Conservation (phyloP, 1,140 invertebrate species). For the Mylabris phalerata region DNA sequence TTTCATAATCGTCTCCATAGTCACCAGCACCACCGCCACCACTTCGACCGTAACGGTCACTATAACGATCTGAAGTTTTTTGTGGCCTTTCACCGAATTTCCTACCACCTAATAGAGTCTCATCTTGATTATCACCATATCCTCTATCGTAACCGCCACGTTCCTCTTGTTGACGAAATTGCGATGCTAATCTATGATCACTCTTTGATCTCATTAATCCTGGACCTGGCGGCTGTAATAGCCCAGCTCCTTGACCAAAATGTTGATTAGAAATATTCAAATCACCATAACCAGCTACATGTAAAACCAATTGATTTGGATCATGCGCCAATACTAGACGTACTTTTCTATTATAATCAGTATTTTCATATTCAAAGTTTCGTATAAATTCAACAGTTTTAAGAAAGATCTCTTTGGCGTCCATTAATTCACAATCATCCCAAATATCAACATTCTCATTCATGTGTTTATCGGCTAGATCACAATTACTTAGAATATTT, state of each 20-base stretch:
- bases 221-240: conserved; percentile 48
- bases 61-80: conserved; percentile 42
- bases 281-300: conserved; percentile 80
- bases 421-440: conserved; percentile 84
- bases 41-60: conserved; percentile 41
- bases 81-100: conserved; percentile 63
- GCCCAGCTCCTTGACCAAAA: conserved; percentile 42
- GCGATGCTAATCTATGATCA: conserved; percentile 83
- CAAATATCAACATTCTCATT: conserved; percentile 76
- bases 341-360: conserved; percentile 78
- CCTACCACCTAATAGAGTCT: conserved; percentile 59
- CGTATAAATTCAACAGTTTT: conserved; percentile 90
- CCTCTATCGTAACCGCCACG: conserved; percentile 43
- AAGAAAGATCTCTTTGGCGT: conserved; percentile 90
- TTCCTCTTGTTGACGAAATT: conserved; percentile 82
- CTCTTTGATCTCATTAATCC: conserved; percentile 89
- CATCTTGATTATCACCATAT: conserved; percentile 43
- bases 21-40: conserved; percentile 47
- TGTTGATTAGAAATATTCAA: conserved; percentile 65
- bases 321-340: conserved; percentile 81
- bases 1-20: conserved; percentile 58
- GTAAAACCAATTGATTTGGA: conserved; percentile 79
- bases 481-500: conserved; percentile 92
- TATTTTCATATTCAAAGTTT: conserved; percentile 87
- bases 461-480: conserved; percentile 92